Percentiles rank a stretch among this genome's conserved stretches.
phyloP scores from a whole-genome alignment of 2,888 invertebrate genomes.

The Catonia carolina region DNA sequence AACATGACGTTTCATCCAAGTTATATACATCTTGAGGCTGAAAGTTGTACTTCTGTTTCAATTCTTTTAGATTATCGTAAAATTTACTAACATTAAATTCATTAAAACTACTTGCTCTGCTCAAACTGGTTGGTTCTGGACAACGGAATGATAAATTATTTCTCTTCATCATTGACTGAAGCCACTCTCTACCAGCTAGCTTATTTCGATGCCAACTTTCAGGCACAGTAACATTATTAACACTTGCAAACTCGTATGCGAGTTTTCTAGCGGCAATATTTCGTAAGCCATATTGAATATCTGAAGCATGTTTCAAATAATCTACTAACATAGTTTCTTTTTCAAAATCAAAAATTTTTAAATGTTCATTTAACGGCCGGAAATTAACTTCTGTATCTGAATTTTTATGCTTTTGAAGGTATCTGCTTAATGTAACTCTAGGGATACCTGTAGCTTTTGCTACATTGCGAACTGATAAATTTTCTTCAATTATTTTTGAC shows the following conservation, averaged over 20 bases:
- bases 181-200: neutral
- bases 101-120: neutral
- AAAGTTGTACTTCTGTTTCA: neutral
- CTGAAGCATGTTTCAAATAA: neutral
- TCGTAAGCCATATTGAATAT: neutral
- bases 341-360: neutral
- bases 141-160: neutral
- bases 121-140: neutral
- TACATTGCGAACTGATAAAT: no score
- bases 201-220: neutral
- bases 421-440: neutral
- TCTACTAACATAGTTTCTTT: neutral
- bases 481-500: no score
- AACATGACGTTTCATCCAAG: neutral
- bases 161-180: neutral
- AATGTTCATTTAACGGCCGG: neutral
- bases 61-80: neutral
- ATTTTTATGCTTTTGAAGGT: neutral
- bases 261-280: neutral
- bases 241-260: neutral
- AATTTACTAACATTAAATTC: neutral
- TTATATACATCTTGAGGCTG: neutral
- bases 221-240: neutral
- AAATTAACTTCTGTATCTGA: neutral
- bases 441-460: no score